Evolutionary conservation across 2,113 vertebrate species (phyloP).

Genomic region (Elephantulus edwardii): DNA sequence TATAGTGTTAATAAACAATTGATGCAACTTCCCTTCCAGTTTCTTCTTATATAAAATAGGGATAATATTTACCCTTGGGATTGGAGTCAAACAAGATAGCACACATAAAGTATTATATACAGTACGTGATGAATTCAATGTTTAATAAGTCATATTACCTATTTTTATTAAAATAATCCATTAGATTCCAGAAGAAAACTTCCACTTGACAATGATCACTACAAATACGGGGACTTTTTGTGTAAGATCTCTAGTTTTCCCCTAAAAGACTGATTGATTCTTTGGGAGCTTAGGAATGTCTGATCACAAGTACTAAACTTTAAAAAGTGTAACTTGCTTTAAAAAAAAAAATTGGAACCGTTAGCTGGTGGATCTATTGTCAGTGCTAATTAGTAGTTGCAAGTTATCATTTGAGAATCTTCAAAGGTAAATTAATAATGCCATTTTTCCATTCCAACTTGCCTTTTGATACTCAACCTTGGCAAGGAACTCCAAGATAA

Average conservation of each 20-base stretch:
- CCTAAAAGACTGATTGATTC: not conserved
- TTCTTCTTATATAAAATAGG: not conserved
- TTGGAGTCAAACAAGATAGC: not conserved
- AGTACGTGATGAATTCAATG: not conserved
- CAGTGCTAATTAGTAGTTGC: not conserved
- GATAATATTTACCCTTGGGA: not conserved
- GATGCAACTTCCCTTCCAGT: not conserved
- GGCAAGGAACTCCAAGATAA: not conserved
- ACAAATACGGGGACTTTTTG: not conserved
- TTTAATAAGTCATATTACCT: not conserved
- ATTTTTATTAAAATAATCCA: not conserved
- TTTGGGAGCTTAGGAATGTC: not conserved
- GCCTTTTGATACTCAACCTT: not conserved
- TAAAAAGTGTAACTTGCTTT: no score
- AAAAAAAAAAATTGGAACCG: no score
- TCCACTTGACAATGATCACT: not conserved
- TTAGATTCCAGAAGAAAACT: not conserved
- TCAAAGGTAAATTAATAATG: not conserved
- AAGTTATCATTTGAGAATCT: not conserved
- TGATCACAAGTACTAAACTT: no score
- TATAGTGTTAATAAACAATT: constrained; percentile 8
- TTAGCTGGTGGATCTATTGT: no score
- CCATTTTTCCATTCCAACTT: not conserved
- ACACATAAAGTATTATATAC: not conserved
- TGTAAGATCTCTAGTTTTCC: not conserved